A percentile compares a stretch with the other conserved stretches of the same genome.
These are phyloP conservation scores for Origma solitaria DNA, from an alignment of 2,113 vertebrate genomes.

Conservation along the genomic window DNA sequence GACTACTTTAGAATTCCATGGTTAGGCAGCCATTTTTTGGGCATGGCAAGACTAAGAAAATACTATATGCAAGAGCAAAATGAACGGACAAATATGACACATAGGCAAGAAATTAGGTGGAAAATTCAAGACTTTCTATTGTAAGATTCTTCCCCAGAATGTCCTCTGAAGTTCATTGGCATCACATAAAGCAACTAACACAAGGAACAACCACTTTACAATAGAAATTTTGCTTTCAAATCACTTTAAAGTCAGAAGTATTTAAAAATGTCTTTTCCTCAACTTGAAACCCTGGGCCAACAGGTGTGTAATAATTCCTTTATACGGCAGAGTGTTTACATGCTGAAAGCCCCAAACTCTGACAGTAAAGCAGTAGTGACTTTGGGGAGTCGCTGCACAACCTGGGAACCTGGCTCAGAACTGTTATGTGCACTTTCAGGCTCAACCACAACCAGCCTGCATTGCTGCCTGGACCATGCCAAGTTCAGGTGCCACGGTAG, in stretches of 20 bases:
- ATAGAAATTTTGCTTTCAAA: not conserved
- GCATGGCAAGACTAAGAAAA: not conserved
- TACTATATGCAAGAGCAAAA: not conserved
- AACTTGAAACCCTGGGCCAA: not conserved
- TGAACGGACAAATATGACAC: not conserved
- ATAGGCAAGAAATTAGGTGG: not conserved
- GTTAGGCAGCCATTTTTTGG: not conserved
- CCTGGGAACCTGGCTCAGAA: not conserved
- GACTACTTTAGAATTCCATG: not conserved
- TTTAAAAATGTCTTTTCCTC: not conserved
- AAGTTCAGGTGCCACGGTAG: not conserved
- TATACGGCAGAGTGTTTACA: accelerated
- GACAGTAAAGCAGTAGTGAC: not conserved
- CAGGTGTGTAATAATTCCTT: not conserved
- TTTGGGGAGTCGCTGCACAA: not conserved
- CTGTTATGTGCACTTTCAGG: accelerated
- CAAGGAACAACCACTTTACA: not conserved
- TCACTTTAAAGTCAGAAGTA: not conserved
- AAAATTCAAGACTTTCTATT: not conserved
- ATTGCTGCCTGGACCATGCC: accelerated
- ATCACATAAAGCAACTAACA: not conserved
- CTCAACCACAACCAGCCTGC: not conserved
- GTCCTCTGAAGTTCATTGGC: not conserved
- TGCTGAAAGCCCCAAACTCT: not conserved
- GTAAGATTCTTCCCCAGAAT: not conserved